Evolutionary conservation across 2,888 invertebrate species (phyloP).

Genomic region (Apodemia zela): DNA sequence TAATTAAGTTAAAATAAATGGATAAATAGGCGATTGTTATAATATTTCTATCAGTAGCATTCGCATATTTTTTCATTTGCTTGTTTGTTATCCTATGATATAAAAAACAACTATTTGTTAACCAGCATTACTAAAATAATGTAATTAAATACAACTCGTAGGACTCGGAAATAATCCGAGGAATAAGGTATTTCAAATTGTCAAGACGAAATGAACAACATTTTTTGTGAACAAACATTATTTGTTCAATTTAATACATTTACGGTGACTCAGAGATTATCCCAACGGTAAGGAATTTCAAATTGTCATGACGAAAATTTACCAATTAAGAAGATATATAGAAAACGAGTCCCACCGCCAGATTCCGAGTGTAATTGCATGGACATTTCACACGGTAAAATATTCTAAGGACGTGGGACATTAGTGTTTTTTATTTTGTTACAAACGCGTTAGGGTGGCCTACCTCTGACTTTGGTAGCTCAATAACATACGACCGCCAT

Average conservation of each 20-base stretch:
- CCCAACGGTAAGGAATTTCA: slow-evolving; percentile 26
- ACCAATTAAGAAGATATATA: slow-evolving; percentile 36
- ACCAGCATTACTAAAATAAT: too few relatives aligned
- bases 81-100: too few relatives aligned
- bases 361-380: slow-evolving; percentile 55
- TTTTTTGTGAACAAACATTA: neutral
- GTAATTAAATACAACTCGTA: too few relatives aligned
- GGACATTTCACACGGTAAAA: slow-evolving; percentile 59
- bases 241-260: slow-evolving; percentile 7
- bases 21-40: too few relatives aligned
- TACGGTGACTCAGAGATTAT: slow-evolving; percentile 16
- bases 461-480: slow-evolving; percentile 74
- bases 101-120: too few relatives aligned
- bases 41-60: too few relatives aligned
- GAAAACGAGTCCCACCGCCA: slow-evolving; percentile 31
- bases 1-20: too few relatives aligned
- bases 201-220: slow-evolving; percentile 28
- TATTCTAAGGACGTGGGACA: slow-evolving; percentile 46
- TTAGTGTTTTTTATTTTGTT: slow-evolving; percentile 43
- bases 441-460: slow-evolving; percentile 57
- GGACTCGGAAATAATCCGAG: slow-evolving; percentile 15
- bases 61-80: too few relatives aligned
- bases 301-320: slow-evolving; percentile 33
- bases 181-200: slow-evolving; percentile 28
- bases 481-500: slow-evolving; percentile 63